Conservation (phyloP, 1,140 invertebrate genomes). For the Galleria mellonella region DNA sequence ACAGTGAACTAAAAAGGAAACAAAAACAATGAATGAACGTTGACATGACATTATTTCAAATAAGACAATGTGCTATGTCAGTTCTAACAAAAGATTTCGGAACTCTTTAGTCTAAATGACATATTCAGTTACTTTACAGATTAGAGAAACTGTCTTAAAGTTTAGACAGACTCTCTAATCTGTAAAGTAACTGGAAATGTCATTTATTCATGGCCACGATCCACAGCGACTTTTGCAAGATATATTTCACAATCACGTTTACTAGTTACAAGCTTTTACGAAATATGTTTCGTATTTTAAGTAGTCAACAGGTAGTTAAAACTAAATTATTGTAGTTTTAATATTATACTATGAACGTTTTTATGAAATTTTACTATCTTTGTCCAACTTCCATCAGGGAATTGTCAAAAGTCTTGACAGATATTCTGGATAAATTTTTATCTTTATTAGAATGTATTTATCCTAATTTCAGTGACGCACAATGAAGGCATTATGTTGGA, state of each 20-base stretch:
- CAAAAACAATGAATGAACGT: too few relatives aligned
- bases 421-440: conserved; percentile 44
- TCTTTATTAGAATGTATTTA: conserved; percentile 55
- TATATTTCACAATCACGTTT: background rate
- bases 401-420: conserved; percentile 54
- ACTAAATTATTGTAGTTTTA: background rate
- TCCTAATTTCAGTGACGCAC: conserved; percentile 51
- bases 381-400: conserved; percentile 41
- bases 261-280: background rate
- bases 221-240: background rate
- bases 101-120: too few relatives aligned
- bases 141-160: too few relatives aligned
- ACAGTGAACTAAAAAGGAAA: too few relatives aligned
- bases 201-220: too few relatives aligned
- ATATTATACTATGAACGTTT: conserved; percentile 38
- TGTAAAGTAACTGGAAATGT: too few relatives aligned
- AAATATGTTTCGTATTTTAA: background rate
- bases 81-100: too few relatives aligned
- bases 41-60: too few relatives aligned
- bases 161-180: too few relatives aligned
- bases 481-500: conserved; percentile 48
- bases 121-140: too few relatives aligned
- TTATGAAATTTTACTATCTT: conserved; percentile 39
- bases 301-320: background rate
- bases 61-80: too few relatives aligned